phyloP scores from a whole-genome alignment of 2,797 vertebrate genomes.

The Choloepus didactylus region DNA sequence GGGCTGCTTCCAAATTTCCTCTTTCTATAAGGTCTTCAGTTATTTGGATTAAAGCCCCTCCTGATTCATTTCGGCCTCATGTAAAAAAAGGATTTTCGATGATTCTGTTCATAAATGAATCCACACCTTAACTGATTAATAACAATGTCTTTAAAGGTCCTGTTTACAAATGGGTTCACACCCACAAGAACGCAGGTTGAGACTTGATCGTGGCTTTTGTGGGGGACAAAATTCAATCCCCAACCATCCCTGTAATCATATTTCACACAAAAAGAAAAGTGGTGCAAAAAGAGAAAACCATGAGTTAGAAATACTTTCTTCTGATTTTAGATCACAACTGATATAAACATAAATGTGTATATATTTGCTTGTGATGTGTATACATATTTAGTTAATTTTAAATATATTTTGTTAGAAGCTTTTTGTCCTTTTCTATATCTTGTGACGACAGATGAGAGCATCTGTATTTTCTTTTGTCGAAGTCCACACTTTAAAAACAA shows the following conservation, averaged over 20 bases:
- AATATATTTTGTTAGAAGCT: neutral
- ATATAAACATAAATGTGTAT: neutral
- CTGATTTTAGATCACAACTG: neutral
- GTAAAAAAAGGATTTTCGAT: too few relatives aligned
- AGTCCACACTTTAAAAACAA: neutral
- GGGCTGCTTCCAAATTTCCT: too few relatives aligned
- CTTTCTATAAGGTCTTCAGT: too few relatives aligned
- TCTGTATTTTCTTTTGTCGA: neutral
- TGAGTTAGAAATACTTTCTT: constrained; percentile 52
- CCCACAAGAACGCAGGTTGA: too few relatives aligned
- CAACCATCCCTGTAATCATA: neutral
- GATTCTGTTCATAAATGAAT: too few relatives aligned
- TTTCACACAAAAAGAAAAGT: neutral
- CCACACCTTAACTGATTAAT: too few relatives aligned
- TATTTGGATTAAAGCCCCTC: too few relatives aligned
- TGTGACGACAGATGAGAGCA: neutral
- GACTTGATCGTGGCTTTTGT: too few relatives aligned
- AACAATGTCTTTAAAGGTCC: too few relatives aligned
- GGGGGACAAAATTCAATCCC: too few relatives aligned
- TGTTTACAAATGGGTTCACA: too few relatives aligned
- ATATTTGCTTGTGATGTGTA: neutral
- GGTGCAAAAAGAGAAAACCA: neutral
- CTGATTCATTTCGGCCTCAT: too few relatives aligned
- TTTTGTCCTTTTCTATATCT: neutral
- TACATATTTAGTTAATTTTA: neutral